phyloP scores from a whole-genome alignment of 2,113 vertebrate genomes.

The Mungos mungo region DNA sequence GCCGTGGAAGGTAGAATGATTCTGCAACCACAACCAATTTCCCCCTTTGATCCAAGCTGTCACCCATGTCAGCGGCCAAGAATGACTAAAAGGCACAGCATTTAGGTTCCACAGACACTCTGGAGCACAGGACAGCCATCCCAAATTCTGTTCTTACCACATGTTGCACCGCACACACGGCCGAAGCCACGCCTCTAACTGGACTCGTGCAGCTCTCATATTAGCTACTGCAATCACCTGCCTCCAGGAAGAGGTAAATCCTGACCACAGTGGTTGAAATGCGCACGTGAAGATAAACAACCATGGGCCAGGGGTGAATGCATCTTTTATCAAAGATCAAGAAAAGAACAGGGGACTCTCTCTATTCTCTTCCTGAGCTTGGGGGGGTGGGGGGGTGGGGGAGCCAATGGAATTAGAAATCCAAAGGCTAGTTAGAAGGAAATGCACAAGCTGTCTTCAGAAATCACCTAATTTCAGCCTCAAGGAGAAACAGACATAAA shows the following conservation, averaged over 20 bases:
- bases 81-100: not conserved
- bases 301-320: too few species aligned
- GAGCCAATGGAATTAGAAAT: not conserved
- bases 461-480: not conserved
- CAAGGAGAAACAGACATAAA: not conserved
- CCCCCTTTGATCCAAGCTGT: not conserved
- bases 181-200: not conserved
- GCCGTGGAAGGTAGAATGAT: too few species aligned
- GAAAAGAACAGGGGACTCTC: not conserved
- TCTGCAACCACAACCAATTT: not conserved
- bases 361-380: not conserved
- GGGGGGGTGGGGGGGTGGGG: too few species aligned
- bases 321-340: not conserved
- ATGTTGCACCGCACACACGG: not conserved
- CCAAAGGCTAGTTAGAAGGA: not conserved
- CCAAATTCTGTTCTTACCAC: not conserved
- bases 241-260: not conserved
- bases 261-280: not conserved
- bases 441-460: not conserved
- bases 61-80: not conserved
- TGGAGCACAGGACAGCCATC: not conserved
- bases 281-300: not conserved
- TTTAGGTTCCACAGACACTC: too few species aligned
- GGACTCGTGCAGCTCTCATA: not conserved
- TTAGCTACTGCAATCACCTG: not conserved